These are phyloP conservation scores for Orchesellides sinensis DNA, from an alignment of 2,888 invertebrate genomes.

Conservation along the genomic window DNA sequence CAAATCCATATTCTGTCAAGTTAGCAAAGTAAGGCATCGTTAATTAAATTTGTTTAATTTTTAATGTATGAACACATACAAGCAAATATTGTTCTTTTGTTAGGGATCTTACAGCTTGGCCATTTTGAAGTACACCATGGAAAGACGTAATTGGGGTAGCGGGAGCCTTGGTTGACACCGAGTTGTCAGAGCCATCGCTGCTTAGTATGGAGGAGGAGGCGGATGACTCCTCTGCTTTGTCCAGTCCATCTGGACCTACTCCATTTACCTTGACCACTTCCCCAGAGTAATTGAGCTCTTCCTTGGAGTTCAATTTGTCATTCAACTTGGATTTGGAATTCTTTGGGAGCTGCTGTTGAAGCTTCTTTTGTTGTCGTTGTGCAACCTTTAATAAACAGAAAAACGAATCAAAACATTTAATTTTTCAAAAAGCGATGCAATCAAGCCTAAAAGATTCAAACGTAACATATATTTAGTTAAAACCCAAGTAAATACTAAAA, in stretches of 20 bases:
- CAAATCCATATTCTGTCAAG: conserved; percentile 48
- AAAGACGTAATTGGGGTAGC: conserved; percentile 79
- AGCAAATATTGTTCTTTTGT: background rate
- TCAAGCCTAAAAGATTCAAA: no score
- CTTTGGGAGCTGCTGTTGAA: conserved; percentile 77
- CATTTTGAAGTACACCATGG: conserved; percentile 82
- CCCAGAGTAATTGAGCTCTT: background rate
- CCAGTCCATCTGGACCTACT: conserved; percentile 75
- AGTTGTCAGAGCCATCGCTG: conserved; percentile 78
- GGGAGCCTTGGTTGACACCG: conserved; percentile 30
- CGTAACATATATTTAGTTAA: no score
- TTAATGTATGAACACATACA: background rate
- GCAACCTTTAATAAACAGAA: conserved; percentile 79
- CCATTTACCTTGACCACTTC: conserved; percentile 70
- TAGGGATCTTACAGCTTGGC: conserved; percentile 72
- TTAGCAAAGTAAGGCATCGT: no score
- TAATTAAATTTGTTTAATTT: background rate
- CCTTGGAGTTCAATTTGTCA: conserved; percentile 31
- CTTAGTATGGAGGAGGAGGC: conserved; percentile 80
- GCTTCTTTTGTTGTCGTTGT: conserved; percentile 83
- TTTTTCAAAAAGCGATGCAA: no score
- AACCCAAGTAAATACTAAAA: no score
- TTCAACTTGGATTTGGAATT: conserved; percentile 42
- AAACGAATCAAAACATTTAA: background rate
- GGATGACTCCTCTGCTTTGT: conserved; percentile 78